Conservation (phyloP, 2,113 vertebrate genomes). For the Crypturellus undulatus region DNA sequence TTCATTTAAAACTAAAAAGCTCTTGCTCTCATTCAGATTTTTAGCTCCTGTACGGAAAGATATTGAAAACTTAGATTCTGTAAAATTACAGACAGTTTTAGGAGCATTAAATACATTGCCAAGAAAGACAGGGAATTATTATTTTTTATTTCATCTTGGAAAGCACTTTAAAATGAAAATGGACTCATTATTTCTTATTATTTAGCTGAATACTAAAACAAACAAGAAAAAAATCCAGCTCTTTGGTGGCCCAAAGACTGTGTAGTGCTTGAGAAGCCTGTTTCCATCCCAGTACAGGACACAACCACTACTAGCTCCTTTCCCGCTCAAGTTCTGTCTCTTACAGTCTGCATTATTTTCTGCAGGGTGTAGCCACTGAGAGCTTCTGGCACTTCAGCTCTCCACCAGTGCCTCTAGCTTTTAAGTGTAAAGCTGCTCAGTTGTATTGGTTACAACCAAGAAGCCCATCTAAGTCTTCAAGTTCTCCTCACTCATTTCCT, state of each 20-base stretch:
- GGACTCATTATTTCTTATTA: slow-evolving; percentile 5
- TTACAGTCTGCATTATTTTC: neutral
- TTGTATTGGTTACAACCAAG: neutral
- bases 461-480: neutral
- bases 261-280: neutral
- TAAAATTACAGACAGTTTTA: neutral
- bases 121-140: neutral
- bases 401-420: neutral
- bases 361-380: neutral
- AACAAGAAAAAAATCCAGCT: neutral
- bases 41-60: slow-evolving; percentile 7
- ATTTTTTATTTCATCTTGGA: neutral
- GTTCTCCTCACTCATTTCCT: neutral
- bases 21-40: slow-evolving; percentile 23
- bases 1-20: neutral
- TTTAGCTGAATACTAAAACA: slow-evolving; percentile 7
- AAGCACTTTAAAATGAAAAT: neutral
- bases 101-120: neutral
- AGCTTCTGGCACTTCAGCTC: neutral
- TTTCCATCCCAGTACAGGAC: neutral
- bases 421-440: neutral
- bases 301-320: neutral
- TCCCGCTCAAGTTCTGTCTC: neutral
- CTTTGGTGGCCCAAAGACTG: neutral
- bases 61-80: neutral